Conservation (phyloP, 2,797 vertebrate genomes). For the Uromys caudimaculatus region DNA sequence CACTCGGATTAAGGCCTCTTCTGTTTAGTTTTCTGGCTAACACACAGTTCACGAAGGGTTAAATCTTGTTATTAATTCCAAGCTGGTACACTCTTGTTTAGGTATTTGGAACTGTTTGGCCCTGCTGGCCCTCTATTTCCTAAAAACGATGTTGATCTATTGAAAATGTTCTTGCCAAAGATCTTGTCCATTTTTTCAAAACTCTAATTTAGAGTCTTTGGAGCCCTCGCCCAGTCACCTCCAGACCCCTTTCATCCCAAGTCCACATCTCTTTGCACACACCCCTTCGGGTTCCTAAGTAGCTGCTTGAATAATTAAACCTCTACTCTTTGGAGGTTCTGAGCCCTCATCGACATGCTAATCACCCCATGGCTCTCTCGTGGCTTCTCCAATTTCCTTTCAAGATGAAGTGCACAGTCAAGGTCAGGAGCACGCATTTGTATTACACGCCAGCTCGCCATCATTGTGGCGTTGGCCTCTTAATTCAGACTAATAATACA, state of each 20-base stretch:
- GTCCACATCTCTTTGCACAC: background rate
- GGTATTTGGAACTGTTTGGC: background rate
- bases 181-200: background rate
- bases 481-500: slow-evolving; percentile 59
- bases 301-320: slow-evolving; percentile 55
- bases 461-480: slow-evolving; percentile 40
- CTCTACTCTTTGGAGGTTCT: background rate
- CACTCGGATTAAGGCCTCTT: background rate
- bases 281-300: slow-evolving; percentile 42
- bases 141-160: background rate
- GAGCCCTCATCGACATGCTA: background rate
- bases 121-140: background rate
- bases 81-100: background rate
- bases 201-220: background rate
- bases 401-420: slow-evolving; percentile 53
- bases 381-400: slow-evolving; percentile 64
- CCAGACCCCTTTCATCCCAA: background rate
- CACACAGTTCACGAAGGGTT: background rate
- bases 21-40: background rate
- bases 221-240: background rate
- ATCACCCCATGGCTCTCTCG: slow-evolving; percentile 30
- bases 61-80: slow-evolving; percentile 10
- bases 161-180: slow-evolving; percentile 55
- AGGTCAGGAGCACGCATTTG: slow-evolving; percentile 49
- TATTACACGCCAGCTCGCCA: background rate